These are phyloP conservation scores for Lysiphlebus fabarum DNA, from an alignment of 1,140 invertebrate species.

Conservation along the genomic window DNA sequence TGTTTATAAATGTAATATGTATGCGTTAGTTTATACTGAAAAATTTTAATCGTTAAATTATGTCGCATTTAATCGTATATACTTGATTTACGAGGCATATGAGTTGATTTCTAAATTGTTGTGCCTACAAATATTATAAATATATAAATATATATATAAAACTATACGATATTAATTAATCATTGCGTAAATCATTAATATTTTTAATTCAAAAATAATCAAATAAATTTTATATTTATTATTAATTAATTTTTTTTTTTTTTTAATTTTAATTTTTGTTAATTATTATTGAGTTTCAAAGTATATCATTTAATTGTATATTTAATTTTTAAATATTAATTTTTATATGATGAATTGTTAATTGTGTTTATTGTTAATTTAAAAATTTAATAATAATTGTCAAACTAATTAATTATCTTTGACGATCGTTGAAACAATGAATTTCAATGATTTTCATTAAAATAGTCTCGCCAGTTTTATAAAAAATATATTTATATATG, in stretches of 20 bases:
- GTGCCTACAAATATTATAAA: slow-evolving; percentile 12
- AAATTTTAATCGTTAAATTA: slow-evolving; percentile 26
- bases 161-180: slow-evolving; percentile 23
- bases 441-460: too few relatives aligned
- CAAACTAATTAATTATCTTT: slow-evolving; percentile 28
- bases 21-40: not conserved
- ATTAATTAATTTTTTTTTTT: slow-evolving; percentile 1
- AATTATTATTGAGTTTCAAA: too few relatives aligned
- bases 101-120: slow-evolving; percentile 25
- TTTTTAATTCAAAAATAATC: slow-evolving; percentile 4
- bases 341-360: too few relatives aligned
- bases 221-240: slow-evolving; percentile 12
- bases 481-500: too few relatives aligned
- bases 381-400: slow-evolving; percentile 30
- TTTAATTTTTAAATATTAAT: too few relatives aligned
- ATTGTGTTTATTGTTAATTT: slow-evolving; percentile 21
- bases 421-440: not conserved
- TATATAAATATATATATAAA: too few relatives aligned
- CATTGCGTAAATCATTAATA: slow-evolving; percentile 22
- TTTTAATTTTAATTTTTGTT: too few relatives aligned
- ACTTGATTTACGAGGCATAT: slow-evolving; percentile 20
- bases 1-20: not conserved
- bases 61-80: slow-evolving; percentile 23
- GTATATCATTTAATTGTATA: too few relatives aligned
- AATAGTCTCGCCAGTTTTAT: too few relatives aligned